Percentiles rank a stretch among this genome's conserved stretches.
Evolutionary conservation across 2,797 vertebrate genomes (phyloP).

Genomic region (Muscicapa striata): DNA sequence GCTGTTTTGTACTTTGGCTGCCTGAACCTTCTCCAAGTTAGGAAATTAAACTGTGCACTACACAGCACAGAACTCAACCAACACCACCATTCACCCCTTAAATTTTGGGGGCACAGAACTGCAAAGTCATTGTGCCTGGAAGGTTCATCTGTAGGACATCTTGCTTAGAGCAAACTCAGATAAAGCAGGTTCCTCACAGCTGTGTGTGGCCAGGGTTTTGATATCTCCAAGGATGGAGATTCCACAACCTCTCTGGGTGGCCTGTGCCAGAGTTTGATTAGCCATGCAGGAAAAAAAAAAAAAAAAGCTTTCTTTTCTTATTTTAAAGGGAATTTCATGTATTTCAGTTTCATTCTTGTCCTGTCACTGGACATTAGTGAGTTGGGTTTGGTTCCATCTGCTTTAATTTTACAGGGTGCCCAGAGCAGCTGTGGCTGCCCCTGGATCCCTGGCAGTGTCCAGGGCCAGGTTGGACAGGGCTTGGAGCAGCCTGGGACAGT

Average conservation of each 20-base stretch:
- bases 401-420: too few relatives aligned
- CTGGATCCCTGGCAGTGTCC: too few relatives aligned
- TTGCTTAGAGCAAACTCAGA: background rate
- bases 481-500: accelerated
- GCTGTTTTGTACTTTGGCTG: background rate
- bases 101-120: background rate
- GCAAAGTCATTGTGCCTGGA: background rate
- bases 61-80: background rate
- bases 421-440: too few relatives aligned
- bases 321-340: background rate
- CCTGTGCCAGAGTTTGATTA: background rate
- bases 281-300: background rate
- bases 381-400: background rate
- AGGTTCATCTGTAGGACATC: background rate
- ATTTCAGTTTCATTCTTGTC: background rate
- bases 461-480: accelerated
- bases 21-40: background rate
- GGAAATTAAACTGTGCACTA: background rate
- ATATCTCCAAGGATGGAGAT: background rate
- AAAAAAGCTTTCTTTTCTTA: background rate
- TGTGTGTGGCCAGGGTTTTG: background rate
- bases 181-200: background rate
- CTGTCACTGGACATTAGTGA: background rate
- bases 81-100: background rate
- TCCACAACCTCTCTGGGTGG: background rate